Evolutionary conservation across 92 coral and sea anemone species (phyloP).

Genomic region (Phenganax marumi): DNA sequence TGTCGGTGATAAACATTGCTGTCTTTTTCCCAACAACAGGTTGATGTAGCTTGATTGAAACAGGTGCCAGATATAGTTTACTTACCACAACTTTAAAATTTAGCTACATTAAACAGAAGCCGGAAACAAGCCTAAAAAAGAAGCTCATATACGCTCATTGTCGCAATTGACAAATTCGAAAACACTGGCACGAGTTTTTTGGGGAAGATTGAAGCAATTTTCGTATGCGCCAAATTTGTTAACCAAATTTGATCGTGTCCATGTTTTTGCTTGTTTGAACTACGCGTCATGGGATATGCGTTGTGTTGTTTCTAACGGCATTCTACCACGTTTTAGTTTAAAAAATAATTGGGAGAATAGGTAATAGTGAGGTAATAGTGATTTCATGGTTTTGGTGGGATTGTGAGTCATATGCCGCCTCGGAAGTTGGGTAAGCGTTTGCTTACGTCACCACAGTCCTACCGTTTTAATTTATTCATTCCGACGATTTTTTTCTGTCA

Average conservation of each 20-base stretch:
- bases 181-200: not conserved
- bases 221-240: conserved; percentile 24
- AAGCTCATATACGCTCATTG: not conserved
- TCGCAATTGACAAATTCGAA: not conserved
- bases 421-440: not conserved
- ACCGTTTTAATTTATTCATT: not conserved
- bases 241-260: conserved; percentile 26
- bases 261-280: not conserved
- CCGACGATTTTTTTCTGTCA: conserved; percentile 17
- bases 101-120: not conserved
- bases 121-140: not conserved
- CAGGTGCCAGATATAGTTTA: not conserved
- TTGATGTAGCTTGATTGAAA: conserved; percentile 1
- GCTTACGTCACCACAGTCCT: not conserved
- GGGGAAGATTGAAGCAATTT: not conserved
- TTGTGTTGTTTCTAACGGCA: conserved; percentile 8
- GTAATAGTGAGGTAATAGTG: too few species aligned
- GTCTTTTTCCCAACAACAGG: conserved; percentile 21
- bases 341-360: too few species aligned
- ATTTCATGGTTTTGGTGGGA: not conserved
- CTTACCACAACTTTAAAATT: conserved; percentile 3
- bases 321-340: too few species aligned
- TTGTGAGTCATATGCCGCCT: not conserved
- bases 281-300: not conserved
- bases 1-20: conserved; percentile 8